Base-by-base conservation (phyloP, 2,797 vertebrate species). In the Artibeus lituratus region DNA sequence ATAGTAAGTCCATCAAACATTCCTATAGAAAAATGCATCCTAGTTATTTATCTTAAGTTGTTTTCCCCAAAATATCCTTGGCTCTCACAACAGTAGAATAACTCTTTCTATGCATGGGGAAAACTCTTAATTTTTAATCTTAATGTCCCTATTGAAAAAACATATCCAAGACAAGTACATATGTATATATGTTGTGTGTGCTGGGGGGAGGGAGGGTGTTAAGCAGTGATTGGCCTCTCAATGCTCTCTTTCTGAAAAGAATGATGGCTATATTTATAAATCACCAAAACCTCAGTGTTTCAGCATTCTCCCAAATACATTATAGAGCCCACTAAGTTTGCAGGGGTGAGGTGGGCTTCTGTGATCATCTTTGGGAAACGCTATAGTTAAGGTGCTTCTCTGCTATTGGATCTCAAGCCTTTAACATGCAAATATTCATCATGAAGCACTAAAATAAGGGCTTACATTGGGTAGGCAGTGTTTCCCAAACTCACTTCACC, bases 151-250 rank as follows among this genome's bases (percentile, higher is more conserved):
- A 80, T 59, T 91, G 42, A 24, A 72, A 55, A 51, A 83, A 59
- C 69, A 44, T 87, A 94, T 93, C 81, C 90, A 78, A 97, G 44
- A 78, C 70, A 93, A 93, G n/a, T 77, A 22, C 9, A 26, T 78
- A 37, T 69, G 39, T 70, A 44, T 81, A 49, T 78, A 47, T 57
- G 19, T 39, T 49, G 29, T 26, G 18, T 32, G 15, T 65, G 8
- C 19, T 37, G 26, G 29, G 59, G 11, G 29, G 4, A 4, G 19
- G 12, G 44, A 10, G 24, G 59, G 84, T 94, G 47, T 92, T 90
- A 86, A 93, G 59, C 44, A 65, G n/a, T 82, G 67, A 74, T 22
- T 76, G 44, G 26, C 62, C 29, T 67, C 32, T 72, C 16, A 19
- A 11, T 83, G 37, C 9, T 47, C 89, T 91, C 42, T 85, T 96